Evolutionary conservation across 2,797 vertebrate species (phyloP).

Genomic region (Salarias fasciatus): DNA sequence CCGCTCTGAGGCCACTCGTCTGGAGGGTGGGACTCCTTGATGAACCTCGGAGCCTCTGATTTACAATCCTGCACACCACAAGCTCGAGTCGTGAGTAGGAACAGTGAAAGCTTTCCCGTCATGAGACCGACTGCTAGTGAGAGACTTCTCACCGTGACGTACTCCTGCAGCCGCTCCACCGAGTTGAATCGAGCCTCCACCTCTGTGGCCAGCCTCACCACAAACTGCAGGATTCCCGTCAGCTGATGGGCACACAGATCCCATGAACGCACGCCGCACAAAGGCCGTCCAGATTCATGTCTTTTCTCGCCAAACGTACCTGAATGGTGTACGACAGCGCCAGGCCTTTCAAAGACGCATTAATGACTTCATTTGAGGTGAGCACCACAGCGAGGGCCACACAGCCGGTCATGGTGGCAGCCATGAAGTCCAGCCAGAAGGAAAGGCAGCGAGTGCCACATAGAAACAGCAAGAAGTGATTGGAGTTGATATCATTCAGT

Average conservation of each 20-base stretch:
- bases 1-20: constrained; percentile 79
- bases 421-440: constrained; percentile 81
- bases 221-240: constrained; percentile 82
- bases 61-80: constrained; percentile 71
- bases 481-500: constrained; percentile 82
- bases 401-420: constrained; percentile 66
- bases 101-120: background rate
- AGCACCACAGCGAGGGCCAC: constrained; percentile 83
- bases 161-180: constrained; percentile 81
- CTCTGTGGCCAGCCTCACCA: constrained; percentile 77
- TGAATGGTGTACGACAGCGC: constrained; percentile 86
- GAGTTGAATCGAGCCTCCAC: constrained; percentile 86
- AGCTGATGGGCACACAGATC: constrained; percentile 63
- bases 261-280: background rate
- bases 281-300: background rate
- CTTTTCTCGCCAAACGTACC: constrained; percentile 62
- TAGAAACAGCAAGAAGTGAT: constrained; percentile 81
- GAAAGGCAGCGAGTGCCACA: constrained; percentile 84
- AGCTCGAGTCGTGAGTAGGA: background rate
- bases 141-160: constrained; percentile 71
- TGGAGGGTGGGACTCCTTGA: constrained; percentile 65
- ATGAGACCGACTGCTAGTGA: background rate
- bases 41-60: constrained; percentile 74
- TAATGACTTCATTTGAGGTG: constrained; percentile 65
- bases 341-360: constrained; percentile 82